These are phyloP conservation scores for Tipula lateralis DNA, from an alignment of 2,888 invertebrate species.

Conservation along the genomic window DNA sequence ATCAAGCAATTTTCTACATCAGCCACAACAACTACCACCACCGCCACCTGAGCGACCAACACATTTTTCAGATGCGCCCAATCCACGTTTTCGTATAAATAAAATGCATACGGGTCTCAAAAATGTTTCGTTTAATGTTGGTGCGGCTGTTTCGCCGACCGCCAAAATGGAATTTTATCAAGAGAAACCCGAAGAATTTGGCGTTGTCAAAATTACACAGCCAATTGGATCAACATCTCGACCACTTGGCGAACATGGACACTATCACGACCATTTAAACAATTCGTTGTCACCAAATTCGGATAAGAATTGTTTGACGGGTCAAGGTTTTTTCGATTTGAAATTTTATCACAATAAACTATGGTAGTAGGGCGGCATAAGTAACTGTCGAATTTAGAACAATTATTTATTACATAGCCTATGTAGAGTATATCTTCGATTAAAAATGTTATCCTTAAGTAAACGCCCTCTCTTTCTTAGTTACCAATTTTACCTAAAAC, in stretches of 20 bases:
- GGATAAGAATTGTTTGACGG: constrained; percentile 52
- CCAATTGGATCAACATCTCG: constrained; percentile 5
- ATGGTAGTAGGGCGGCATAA: constrained; percentile 57
- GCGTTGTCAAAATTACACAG: constrained; percentile 41
- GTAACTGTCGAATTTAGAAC: background rate
- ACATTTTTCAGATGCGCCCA: background rate
- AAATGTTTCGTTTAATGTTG: constrained; percentile 48
- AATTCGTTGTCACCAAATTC: constrained; percentile 42
- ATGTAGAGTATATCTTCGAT: background rate
- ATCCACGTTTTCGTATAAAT: background rate
- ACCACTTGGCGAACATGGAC: constrained; percentile 31
- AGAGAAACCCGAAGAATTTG: constrained; percentile 45
- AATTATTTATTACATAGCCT: background rate
- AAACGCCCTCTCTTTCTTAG: background rate
- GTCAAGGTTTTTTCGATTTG: constrained; percentile 66
- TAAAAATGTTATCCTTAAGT: background rate
- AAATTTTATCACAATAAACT: constrained; percentile 74
- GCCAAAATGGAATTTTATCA: constrained; percentile 49
- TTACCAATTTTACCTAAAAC: background rate
- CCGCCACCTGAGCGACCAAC: background rate
- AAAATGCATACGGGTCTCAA: constrained; percentile 46
- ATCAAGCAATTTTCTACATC: background rate
- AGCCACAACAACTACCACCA: background rate
- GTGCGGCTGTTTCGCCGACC: constrained; percentile 47
- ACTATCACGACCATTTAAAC: constrained; percentile 42